A percentile compares a stretch with the other conserved stretches of the same genome.
phyloP scores from a whole-genome alignment of 2,113 vertebrate genomes.

The Lagopus leucura region DNA sequence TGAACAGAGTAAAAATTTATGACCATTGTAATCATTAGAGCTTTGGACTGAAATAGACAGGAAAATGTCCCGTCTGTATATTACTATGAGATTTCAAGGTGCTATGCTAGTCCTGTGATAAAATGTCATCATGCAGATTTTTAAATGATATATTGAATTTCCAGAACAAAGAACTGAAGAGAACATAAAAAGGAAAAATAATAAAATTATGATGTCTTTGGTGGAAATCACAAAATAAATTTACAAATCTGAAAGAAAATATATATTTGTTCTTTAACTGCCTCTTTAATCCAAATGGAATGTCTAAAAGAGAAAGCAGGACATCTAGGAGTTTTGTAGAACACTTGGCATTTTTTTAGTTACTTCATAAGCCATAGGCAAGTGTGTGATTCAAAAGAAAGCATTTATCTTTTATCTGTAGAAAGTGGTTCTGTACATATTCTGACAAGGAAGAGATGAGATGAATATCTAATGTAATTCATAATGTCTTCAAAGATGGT shows the following conservation, averaged over 20 bases:
- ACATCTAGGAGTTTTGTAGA: neutral
- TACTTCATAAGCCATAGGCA: neutral
- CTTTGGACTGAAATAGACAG: neutral
- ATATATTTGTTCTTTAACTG: neutral
- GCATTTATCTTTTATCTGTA: neutral
- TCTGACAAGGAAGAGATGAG: neutral
- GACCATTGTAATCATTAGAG: neutral
- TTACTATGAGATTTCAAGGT: neutral
- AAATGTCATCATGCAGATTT: neutral
- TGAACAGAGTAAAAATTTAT: neutral
- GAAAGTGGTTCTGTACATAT: neutral
- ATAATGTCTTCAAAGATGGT: neutral
- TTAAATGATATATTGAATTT: neutral
- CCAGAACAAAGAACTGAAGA: neutral
- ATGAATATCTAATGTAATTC: neutral
- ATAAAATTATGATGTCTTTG: neutral
- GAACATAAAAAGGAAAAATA: neutral
- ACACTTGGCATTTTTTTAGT: neutral
- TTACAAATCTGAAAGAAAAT: neutral
- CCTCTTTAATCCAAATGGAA: neutral
- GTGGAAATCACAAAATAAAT: neutral
- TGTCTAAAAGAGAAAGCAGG: neutral
- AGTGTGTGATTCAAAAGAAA: neutral
- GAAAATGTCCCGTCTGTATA: neutral
- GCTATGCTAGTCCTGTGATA: neutral